These are phyloP conservation scores for Psilopsiagon aymara DNA, from an alignment of 2,113 vertebrate species.

Conservation along the genomic window DNA sequence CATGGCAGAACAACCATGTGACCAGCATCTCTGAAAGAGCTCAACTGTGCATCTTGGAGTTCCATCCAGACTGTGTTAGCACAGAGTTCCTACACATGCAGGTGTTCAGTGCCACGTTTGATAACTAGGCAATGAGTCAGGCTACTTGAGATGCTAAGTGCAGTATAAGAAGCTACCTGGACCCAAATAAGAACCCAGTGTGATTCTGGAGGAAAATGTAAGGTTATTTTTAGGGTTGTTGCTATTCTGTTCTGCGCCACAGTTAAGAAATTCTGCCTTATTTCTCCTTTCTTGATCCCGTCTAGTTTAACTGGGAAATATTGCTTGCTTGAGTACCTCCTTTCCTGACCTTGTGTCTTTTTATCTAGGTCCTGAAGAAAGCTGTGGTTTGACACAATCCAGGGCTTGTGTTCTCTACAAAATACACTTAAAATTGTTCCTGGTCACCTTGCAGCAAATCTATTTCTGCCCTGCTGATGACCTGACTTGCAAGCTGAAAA, in stretches of 20 bases:
- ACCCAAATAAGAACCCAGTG: not conserved
- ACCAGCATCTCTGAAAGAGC: not conserved
- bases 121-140: not conserved
- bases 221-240: not conserved
- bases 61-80: not conserved
- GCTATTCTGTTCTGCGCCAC: not conserved
- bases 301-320: not conserved
- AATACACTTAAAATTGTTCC: not conserved
- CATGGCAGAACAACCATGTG: not conserved
- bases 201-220: not conserved
- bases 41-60: not conserved
- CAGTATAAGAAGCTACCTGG: not conserved
- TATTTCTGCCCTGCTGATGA: not conserved
- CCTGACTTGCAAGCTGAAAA: conserved; percentile 10
- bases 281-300: not conserved
- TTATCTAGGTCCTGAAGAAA: not conserved
- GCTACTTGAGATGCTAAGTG: not conserved
- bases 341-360: not conserved
- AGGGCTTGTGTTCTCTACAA: not conserved
- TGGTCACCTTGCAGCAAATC: not conserved
- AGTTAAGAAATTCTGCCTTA: not conserved
- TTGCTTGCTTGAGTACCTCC: not conserved
- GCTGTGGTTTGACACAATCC: not conserved
- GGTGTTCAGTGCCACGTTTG: not conserved
- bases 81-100: not conserved